These are phyloP conservation scores for Axea sp. DNA, from an alignment of 2,888 invertebrate species.

Conservation along the genomic window DNA sequence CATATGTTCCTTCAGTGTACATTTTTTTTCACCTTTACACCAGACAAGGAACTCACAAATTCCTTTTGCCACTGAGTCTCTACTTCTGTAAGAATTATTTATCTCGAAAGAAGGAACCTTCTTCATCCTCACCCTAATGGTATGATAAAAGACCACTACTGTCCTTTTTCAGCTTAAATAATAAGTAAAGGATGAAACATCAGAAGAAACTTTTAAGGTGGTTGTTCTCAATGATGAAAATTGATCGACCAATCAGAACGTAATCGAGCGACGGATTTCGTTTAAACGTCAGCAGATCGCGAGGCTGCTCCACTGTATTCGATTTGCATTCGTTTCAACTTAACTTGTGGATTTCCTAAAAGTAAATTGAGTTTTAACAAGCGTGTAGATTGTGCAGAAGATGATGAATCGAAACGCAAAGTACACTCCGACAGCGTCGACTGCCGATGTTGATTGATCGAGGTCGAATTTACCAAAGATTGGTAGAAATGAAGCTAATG, in stretches of 20 bases:
- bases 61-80: constrained; percentile 7
- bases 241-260: constrained; percentile 31
- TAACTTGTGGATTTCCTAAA: constrained; percentile 16
- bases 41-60: background rate
- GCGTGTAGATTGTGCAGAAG: constrained; percentile 14
- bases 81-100: constrained; percentile 2
- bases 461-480: constrained; percentile 29
- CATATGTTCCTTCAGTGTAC: no score
- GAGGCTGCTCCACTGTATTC: constrained; percentile 1
- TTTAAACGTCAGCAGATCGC: constrained; percentile 3
- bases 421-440: constrained; percentile 4
- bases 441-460: constrained; percentile 50
- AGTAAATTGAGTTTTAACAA: constrained; percentile 38
- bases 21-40: constrained; percentile 55
- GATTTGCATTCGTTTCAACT: constrained; percentile 35
- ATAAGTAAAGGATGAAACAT: constrained; percentile 3
- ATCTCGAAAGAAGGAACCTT: constrained; percentile 3
- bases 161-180: background rate
- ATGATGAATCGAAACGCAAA: constrained; percentile 44
- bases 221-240: constrained; percentile 29
- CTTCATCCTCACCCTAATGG: constrained; percentile 4
- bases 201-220: constrained; percentile 14
- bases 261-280: constrained; percentile 16
- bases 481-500: constrained; percentile 43
- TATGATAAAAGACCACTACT: constrained; percentile 25